Base-by-base conservation (phyloP, 2,113 vertebrate species). In the Perca schrenkii region DNA sequence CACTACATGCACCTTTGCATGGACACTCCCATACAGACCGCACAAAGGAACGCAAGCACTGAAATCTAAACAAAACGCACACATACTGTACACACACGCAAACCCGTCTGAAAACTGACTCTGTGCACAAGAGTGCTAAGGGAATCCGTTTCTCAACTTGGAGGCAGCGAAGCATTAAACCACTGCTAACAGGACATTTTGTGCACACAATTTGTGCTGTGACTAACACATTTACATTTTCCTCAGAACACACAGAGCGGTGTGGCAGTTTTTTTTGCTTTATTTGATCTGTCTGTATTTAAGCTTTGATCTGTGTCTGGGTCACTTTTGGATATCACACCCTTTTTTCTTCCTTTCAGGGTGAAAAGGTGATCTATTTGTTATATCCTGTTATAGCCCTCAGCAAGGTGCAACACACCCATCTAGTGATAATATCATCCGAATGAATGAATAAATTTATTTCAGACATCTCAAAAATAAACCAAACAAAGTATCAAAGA, bases 61-160 rank as follows among this genome's bases (percentile, higher is more conserved):
- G 17, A 36, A 62, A 68, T 8, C 25, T 8, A 14, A 22, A 50
- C 15, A 40, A 34, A 50, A 16, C 0, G 8, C 19, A 22, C 15
- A 56, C 31, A 14, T 7, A 56, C 43, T 28, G 14, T 5, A 49
- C 16, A 57, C 40, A 54, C 13, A 22, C 5, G 10, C 25, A 40
- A 13, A 49, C 14, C 8, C 0, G 7, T 14, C 17, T 60, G 34
- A 36, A 60, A 74, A 66, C 13, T 11, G 49, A 58, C 10, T 62
- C 40, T 63, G 49, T 47, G 56, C 22, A 60, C 31, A 19, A 36
- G 28, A 2, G 2, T 56, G 46, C 52, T 50, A 22, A 43, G 21
- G 15, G 52, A 77, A 47, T 79, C 58, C 3, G 14, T 82, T 77
- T 70, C 49, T 85, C 69, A 82, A 76, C 53, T 53, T 62, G 49